Percentiles rank a stretch among this genome's conserved stretches.
Conservation (phyloP, 2,797 vertebrate genomes). For the Sebastes nivosus region DNA sequence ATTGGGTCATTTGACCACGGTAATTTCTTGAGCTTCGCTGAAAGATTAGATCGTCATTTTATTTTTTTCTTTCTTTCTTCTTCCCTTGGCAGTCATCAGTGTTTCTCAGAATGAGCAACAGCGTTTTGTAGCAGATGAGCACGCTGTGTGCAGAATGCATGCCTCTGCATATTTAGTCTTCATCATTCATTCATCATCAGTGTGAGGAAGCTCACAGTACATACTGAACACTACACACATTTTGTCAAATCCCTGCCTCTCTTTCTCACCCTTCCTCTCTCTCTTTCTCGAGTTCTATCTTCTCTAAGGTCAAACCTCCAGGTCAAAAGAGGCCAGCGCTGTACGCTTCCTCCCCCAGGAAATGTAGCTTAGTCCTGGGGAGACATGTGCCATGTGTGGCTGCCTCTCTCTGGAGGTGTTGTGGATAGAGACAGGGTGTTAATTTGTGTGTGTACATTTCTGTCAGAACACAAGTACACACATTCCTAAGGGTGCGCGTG, state of each 20-base stretch:
- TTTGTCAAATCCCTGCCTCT: neutral
- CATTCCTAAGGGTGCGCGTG: slow-evolving; percentile 1
- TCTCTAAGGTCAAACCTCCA: slow-evolving; percentile 10
- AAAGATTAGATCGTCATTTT: slow-evolving; percentile 41
- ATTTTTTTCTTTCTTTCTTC: neutral
- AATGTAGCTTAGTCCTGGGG: slow-evolving; percentile 23
- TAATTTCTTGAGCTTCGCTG: slow-evolving; percentile 31
- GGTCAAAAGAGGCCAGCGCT: slow-evolving; percentile 16
- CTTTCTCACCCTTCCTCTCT: neutral
- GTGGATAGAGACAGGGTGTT: slow-evolving; percentile 39
- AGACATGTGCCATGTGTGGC: slow-evolving; percentile 13
- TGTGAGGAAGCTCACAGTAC: slow-evolving; percentile 4
- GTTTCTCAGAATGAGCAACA: slow-evolving; percentile 24
- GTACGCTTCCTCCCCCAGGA: slow-evolving; percentile 3
- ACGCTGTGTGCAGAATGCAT: slow-evolving; percentile 14
- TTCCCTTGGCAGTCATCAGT: slow-evolving; percentile 15
- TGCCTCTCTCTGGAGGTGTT: slow-evolving; percentile 38
- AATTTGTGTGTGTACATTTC: slow-evolving; percentile 49
- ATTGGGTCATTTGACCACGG: slow-evolving; percentile 40
- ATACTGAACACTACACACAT: slow-evolving; percentile 1
- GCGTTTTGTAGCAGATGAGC: slow-evolving; percentile 4
- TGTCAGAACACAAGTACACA: slow-evolving; percentile 23
- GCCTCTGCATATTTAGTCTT: slow-evolving; percentile 42
- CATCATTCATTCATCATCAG: slow-evolving; percentile 40
- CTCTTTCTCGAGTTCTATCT: slow-evolving; percentile 3